A percentile compares a stretch with the other conserved stretches of the same genome.
phyloP scores from a whole-genome alignment of 2,888 invertebrate genomes.

The Macrophya annulata region DNA sequence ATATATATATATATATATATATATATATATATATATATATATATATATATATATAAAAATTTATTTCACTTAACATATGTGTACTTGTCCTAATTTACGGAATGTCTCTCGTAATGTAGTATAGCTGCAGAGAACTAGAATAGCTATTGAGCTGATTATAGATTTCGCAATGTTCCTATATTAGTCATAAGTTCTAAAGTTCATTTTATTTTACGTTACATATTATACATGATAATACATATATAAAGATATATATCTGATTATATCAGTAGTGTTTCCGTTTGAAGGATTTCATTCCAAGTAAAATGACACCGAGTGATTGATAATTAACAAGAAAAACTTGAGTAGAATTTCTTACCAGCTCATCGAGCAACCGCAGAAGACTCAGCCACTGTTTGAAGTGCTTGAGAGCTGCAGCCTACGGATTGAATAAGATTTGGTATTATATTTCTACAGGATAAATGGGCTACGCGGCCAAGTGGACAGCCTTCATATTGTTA shows the following conservation, averaged over 20 bases:
- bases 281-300: background rate
- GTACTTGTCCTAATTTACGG: no score
- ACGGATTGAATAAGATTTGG: background rate
- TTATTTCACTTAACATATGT: no score
- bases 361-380: slow-evolving; percentile 2
- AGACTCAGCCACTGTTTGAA: slow-evolving; percentile 9
- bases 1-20: no score
- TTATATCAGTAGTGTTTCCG: background rate
- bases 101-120: background rate
- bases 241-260: background rate
- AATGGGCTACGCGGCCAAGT: background rate
- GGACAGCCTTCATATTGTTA: background rate
- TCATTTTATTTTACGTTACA: background rate
- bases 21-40: no score
- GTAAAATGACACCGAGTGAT: slow-evolving; percentile 4
- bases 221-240: background rate
- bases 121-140: background rate
- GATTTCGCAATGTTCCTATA: background rate
- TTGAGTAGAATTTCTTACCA: background rate
- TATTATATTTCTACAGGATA: background rate
- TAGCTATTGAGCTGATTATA: background rate
- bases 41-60: no score
- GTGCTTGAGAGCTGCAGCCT: slow-evolving; percentile 1
- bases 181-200: background rate
- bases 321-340: slow-evolving; percentile 28